Conservation (phyloP, 2,797 vertebrate species). For the Crenichthys baileyi region DNA sequence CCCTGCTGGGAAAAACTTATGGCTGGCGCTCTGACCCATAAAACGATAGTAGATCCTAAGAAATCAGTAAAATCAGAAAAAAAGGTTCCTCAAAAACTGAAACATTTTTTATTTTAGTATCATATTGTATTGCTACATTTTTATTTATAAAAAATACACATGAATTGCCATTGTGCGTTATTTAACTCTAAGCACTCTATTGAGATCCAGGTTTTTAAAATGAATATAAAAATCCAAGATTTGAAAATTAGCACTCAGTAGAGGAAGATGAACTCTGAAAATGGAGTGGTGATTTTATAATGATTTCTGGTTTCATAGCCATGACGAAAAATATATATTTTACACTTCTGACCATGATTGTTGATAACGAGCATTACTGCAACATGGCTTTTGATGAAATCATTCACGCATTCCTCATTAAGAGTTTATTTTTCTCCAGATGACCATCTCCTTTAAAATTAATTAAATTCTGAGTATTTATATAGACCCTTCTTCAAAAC, state of each 20-base stretch:
- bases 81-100: background rate
- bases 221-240: background rate
- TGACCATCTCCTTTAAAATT: background rate
- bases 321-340: background rate
- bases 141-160: background rate
- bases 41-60: background rate
- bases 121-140: too few species aligned
- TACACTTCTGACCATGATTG: background rate
- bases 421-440: background rate
- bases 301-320: background rate
- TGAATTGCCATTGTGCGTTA: background rate
- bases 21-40: background rate
- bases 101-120: background rate
- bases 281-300: background rate
- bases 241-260: background rate
- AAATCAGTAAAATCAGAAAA: background rate
- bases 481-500: background rate
- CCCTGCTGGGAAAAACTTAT: conserved; percentile 73
- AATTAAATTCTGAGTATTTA: background rate
- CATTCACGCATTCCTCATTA: background rate
- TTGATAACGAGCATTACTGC: background rate
- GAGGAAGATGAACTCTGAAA: background rate
- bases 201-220: background rate
- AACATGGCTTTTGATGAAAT: background rate
- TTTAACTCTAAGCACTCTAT: background rate